These are phyloP conservation scores for Peribatodes rhomboidaria DNA, from an alignment of 2,888 invertebrate species.

Conservation along the genomic window DNA sequence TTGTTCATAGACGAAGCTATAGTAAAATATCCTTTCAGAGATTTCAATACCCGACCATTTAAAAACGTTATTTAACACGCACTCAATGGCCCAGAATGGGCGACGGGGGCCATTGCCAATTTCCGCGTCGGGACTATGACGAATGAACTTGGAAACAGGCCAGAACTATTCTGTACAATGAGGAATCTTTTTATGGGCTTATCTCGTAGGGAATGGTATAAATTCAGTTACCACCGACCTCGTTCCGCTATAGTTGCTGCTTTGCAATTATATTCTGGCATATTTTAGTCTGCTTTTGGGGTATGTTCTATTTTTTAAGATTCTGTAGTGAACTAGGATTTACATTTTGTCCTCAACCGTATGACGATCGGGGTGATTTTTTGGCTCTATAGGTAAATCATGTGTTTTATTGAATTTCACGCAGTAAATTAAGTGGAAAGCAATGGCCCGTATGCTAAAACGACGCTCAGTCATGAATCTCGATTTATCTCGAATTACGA, in stretches of 20 bases:
- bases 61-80: constrained; percentile 55
- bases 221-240: constrained; percentile 54
- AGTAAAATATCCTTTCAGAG: background rate
- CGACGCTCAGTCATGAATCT: too few relatives aligned
- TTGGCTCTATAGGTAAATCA: too few relatives aligned
- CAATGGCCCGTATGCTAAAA: too few relatives aligned
- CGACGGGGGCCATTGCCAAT: constrained; percentile 54
- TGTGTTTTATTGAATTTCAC: too few relatives aligned
- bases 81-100: constrained; percentile 47
- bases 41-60: constrained; percentile 32
- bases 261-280: constrained; percentile 37
- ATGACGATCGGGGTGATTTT: too few relatives aligned
- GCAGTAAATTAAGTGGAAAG: too few relatives aligned
- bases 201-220: constrained; percentile 41
- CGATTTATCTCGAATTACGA: too few relatives aligned
- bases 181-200: constrained; percentile 57
- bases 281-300: constrained; percentile 23
- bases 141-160: constrained; percentile 65
- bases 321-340: background rate
- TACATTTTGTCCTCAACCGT: too few relatives aligned
- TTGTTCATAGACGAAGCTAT: constrained; percentile 1
- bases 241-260: constrained; percentile 41
- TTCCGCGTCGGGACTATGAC: constrained; percentile 55
- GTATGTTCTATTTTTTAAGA: constrained; percentile 5
- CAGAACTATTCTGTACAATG: constrained; percentile 67